phyloP scores from a whole-genome alignment of 2,888 invertebrate genomes.

The Hypolimnas misippus region DNA sequence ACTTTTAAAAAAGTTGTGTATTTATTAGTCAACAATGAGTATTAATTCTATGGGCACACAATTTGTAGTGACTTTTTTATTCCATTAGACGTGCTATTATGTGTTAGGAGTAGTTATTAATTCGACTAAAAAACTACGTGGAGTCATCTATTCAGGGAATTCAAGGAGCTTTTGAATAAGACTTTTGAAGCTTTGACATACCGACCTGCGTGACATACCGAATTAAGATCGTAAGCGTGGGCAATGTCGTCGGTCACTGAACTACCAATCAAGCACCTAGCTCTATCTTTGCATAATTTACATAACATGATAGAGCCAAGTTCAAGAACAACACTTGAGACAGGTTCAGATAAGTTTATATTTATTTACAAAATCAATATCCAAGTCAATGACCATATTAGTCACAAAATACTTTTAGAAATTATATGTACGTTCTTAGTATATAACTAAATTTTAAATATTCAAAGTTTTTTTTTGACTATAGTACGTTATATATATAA shows the following conservation, averaged over 20 bases:
- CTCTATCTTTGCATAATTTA: slow-evolving; percentile 76
- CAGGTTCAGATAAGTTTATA: slow-evolving; percentile 66
- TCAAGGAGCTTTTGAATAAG: slow-evolving; percentile 10
- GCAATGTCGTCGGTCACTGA: slow-evolving; percentile 67
- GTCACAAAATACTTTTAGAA: slow-evolving; percentile 15
- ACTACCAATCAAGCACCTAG: slow-evolving; percentile 70
- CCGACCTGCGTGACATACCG: slow-evolving; percentile 48
- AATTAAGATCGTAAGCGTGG: slow-evolving; percentile 61
- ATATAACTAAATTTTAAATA: not conserved
- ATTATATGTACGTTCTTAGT: not conserved
- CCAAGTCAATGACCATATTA: slow-evolving; percentile 34
- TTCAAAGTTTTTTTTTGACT: not conserved
- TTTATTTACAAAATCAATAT: slow-evolving; percentile 54
- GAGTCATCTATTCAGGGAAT: slow-evolving; percentile 4
- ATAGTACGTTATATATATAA: not conserved
- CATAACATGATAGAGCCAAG: slow-evolving; percentile 78
- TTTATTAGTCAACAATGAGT: slow-evolving; percentile 62
- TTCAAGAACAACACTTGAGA: slow-evolving; percentile 72
- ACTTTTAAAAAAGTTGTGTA: slow-evolving; percentile 62
- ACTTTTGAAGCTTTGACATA: slow-evolving; percentile 41
- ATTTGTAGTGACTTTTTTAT: slow-evolving; percentile 38
- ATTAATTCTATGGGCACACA: slow-evolving; percentile 63
- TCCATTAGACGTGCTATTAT: slow-evolving; percentile 29
- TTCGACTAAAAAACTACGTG: slow-evolving; percentile 6
- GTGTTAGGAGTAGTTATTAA: slow-evolving; percentile 11